Conservation (phyloP, 2,797 vertebrate species). For the Mallotus villosus region DNA sequence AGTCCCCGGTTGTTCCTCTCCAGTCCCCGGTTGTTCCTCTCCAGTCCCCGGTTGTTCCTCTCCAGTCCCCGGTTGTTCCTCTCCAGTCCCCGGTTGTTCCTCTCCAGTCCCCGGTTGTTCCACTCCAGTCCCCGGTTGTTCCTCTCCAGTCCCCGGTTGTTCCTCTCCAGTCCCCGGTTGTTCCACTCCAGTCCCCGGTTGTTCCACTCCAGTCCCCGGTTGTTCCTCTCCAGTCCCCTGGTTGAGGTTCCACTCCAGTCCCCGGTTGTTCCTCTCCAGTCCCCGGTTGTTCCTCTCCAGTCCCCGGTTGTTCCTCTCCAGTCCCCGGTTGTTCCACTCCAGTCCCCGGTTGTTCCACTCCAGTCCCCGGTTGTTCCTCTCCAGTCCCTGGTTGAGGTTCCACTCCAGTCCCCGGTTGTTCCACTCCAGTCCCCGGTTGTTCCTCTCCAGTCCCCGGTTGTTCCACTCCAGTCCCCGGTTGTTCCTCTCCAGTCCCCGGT, state of each 20-base stretch:
- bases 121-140: too few relatives aligned
- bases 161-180: neutral
- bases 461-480: neutral
- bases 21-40: neutral
- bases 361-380: conserved; percentile 1
- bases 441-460: neutral
- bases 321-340: neutral
- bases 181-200: neutral
- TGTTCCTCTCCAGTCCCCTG: too few relatives aligned
- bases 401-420: neutral
- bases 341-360: neutral
- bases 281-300: neutral
- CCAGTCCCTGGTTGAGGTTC: neutral
- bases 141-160: too few relatives aligned
- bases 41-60: too few relatives aligned
- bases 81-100: neutral
- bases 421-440: too few relatives aligned
- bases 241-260: neutral
- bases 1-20: neutral
- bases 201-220: too few relatives aligned
- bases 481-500: too few relatives aligned
- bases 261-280: too few relatives aligned
- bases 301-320: neutral
- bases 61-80: too few relatives aligned
- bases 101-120: neutral